A percentile compares a stretch with the other conserved stretches of the same genome.
phyloP scores from a whole-genome alignment of 2,888 invertebrate species.

The Xiphydria camelus region DNA sequence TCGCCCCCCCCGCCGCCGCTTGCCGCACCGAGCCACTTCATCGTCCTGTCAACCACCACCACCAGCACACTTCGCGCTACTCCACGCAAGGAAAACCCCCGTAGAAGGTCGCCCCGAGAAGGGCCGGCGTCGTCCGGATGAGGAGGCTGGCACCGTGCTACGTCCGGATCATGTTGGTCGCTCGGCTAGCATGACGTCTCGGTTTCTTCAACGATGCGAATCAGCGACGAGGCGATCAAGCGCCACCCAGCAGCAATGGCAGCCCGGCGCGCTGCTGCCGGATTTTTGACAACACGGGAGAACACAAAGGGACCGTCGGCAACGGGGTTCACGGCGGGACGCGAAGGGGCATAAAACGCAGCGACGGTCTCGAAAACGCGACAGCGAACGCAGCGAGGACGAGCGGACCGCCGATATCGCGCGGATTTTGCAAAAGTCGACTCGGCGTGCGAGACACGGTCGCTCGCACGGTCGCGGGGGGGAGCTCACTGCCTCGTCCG shows the following conservation, averaged over 20 bases:
- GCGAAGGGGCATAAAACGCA: constrained; percentile 13
- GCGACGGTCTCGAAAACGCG: no score
- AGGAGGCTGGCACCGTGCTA: background rate
- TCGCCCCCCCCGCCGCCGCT: constrained; percentile 69
- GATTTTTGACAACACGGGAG: constrained; percentile 47
- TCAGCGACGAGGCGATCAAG: constrained; percentile 8
- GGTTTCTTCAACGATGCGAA: background rate
- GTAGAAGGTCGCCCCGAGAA: constrained; percentile 25
- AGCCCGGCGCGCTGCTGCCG: constrained; percentile 38
- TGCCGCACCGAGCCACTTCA: constrained; percentile 60
- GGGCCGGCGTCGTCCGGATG: constrained; percentile 27
- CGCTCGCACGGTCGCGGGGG: background rate
- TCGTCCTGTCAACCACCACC: constrained; percentile 42
- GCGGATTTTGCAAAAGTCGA: no score
- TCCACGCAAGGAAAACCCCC: constrained; percentile 13
- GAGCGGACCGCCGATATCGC: no score
- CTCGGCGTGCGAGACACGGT: background rate
- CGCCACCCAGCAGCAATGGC: constrained; percentile 42
- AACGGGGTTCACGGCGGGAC: no score
- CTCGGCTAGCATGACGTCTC: constrained; percentile 1
- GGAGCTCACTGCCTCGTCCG: constrained; percentile 14
- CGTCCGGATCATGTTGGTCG: background rate
- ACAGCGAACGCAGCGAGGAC: constrained; percentile 6
- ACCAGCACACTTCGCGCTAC: constrained; percentile 12
- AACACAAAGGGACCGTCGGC: constrained; percentile 24